Evolutionary conservation across 2,113 vertebrate species (phyloP).

Genomic region (Murina feae): DNA sequence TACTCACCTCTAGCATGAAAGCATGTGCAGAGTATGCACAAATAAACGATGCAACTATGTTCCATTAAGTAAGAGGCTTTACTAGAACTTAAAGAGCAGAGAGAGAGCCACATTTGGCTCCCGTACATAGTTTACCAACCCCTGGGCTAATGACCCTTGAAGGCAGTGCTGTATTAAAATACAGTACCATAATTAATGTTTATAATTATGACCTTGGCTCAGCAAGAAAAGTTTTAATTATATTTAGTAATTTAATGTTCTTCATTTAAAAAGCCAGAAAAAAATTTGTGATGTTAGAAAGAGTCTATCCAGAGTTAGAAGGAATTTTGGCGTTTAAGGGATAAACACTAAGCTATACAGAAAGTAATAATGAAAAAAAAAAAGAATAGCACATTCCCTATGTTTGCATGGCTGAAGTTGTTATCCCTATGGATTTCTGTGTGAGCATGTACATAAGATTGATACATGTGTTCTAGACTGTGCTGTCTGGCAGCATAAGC

Average conservation of each 20-base stretch:
- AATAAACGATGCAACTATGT: not conserved
- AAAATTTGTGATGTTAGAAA: not conserved
- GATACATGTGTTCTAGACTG: not conserved
- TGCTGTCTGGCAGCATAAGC: not conserved
- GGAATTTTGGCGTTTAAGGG: not conserved
- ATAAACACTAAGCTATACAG: not conserved
- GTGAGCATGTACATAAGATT: not conserved
- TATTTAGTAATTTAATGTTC: not conserved
- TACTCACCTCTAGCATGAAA: not conserved
- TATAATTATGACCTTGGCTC: not conserved
- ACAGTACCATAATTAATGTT: not conserved
- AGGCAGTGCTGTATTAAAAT: not conserved
- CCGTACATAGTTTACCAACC: not conserved
- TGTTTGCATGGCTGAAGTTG: not conserved
- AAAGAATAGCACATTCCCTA: not conserved
- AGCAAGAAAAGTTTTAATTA: not conserved
- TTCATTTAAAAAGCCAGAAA: not conserved
- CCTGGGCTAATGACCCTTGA: not conserved
- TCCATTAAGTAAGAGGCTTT: not conserved
- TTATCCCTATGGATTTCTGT: not conserved
- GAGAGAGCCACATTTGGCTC: not conserved
- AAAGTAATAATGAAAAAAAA: not conserved
- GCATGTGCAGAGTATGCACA: not conserved
- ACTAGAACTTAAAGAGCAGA: not conserved
- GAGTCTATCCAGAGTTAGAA: not conserved